phyloP scores from a whole-genome alignment of 2,888 invertebrate genomes.

The Invenusta paracnida region DNA sequence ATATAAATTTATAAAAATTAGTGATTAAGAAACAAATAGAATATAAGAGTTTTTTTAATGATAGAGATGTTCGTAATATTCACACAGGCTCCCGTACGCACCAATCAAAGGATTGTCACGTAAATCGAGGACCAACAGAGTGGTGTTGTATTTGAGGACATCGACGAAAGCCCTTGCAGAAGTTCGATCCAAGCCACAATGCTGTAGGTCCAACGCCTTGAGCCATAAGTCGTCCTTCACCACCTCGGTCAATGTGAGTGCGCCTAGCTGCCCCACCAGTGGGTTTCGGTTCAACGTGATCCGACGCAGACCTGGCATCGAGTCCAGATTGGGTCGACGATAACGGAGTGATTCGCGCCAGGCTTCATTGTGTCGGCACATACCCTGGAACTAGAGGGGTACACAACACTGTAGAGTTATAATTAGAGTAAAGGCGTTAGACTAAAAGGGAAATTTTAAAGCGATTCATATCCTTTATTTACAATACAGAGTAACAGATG shows the following conservation, averaged over 20 bases:
- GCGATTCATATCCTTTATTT: no score
- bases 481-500: no score
- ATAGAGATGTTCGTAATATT: no score
- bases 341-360: conserved; percentile 60
- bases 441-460: no score
- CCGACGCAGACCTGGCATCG: conserved; percentile 58
- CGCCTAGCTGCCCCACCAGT: conserved; percentile 57
- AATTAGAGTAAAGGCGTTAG: no score
- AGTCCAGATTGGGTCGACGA: conserved; percentile 57
- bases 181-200: conserved; percentile 55
- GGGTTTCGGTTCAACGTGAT: conserved; percentile 60
- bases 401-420: no score
- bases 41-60: no score
- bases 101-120: conserved; percentile 57
- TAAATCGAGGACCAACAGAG: conserved; percentile 59
- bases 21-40: no score
- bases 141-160: conserved; percentile 58
- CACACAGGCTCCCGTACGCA: conserved; percentile 48
- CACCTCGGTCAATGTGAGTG: conserved; percentile 55
- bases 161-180: conserved; percentile 57
- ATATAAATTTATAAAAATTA: no score
- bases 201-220: conserved; percentile 60
- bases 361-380: conserved; percentile 58
- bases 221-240: conserved; percentile 60
- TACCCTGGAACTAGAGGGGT: conserved; percentile 58